These are phyloP conservation scores for Apotomis turbidana DNA, from an alignment of 2,888 invertebrate species.

Conservation along the genomic window DNA sequence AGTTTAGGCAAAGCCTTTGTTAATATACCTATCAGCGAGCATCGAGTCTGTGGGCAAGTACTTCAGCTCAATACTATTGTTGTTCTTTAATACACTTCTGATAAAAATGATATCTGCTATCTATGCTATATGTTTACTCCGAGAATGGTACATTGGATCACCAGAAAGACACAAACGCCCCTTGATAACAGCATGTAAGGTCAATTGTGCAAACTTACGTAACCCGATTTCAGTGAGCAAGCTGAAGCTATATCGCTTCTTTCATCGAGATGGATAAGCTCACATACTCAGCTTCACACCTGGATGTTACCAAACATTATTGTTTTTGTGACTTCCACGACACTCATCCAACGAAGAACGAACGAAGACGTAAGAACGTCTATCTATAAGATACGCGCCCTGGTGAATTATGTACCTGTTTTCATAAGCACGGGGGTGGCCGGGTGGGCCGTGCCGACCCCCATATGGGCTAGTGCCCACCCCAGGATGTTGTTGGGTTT, in stretches of 20 bases:
- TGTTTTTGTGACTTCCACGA: conserved; percentile 11
- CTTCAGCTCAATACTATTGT: neutral
- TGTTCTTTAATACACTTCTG: neutral
- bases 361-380: too few relatives aligned
- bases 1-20: conserved; percentile 3
- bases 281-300: conserved; percentile 1
- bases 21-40: conserved; percentile 2
- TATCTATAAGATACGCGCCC: neutral
- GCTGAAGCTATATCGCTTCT: neutral
- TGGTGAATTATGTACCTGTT: neutral
- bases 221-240: conserved; percentile 15
- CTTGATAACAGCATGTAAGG: conserved; percentile 1
- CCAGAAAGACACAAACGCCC: conserved; percentile 2
- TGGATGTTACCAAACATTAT: neutral
- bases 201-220: conserved; percentile 3
- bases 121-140: conserved; percentile 5
- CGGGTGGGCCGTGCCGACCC: too few relatives aligned
- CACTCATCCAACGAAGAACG: neutral
- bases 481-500: too few relatives aligned
- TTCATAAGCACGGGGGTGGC: too few relatives aligned
- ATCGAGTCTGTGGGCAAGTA: neutral
- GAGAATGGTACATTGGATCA: conserved; percentile 13
- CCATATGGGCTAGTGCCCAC: too few relatives aligned
- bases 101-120: conserved; percentile 1
- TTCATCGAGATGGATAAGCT: neutral